Conservation (phyloP, 2,888 invertebrate species). For the Salticus scenicus region DNA sequence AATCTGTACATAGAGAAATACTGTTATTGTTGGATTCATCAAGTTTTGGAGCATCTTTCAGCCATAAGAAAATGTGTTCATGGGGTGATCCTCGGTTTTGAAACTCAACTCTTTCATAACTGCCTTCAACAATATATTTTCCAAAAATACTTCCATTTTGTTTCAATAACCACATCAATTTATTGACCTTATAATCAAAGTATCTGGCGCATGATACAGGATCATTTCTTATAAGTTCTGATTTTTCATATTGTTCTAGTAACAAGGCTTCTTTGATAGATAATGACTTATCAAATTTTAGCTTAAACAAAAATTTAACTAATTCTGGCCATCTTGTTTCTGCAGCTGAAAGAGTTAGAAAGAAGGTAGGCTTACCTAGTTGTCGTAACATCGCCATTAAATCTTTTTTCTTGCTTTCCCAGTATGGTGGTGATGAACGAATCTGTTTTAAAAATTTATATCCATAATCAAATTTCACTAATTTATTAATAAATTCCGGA, state of each 20-base stretch:
- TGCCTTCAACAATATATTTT: not conserved
- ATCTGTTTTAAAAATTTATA: constrained; percentile 4
- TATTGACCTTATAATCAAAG: not conserved
- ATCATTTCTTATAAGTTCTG: not conserved
- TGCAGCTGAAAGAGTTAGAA: not conserved
- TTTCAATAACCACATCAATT: not conserved
- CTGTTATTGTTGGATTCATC: not conserved
- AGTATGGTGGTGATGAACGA: not conserved
- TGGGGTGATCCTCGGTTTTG: not conserved
- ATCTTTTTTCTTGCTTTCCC: not conserved
- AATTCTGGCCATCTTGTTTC: not conserved
- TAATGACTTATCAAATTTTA: not conserved
- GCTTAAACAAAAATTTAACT: not conserved
- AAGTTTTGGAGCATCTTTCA: not conserved
- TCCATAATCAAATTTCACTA: not conserved
- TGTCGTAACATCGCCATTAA: not conserved
- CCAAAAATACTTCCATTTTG: not conserved
- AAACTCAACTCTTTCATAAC: constrained; percentile 17
- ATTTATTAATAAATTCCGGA: not conserved
- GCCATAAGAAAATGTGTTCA: not conserved
- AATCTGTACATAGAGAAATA: not conserved
- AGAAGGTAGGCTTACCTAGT: not conserved
- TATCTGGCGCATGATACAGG: constrained; percentile 3
- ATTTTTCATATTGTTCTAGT: not conserved
- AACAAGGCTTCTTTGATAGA: not conserved